Evolutionary conservation across 2,888 invertebrate genomes (phyloP), one percentile per base, ranked within the genome.

Genomic region (Leptinotarsa peninsularis): DNA sequence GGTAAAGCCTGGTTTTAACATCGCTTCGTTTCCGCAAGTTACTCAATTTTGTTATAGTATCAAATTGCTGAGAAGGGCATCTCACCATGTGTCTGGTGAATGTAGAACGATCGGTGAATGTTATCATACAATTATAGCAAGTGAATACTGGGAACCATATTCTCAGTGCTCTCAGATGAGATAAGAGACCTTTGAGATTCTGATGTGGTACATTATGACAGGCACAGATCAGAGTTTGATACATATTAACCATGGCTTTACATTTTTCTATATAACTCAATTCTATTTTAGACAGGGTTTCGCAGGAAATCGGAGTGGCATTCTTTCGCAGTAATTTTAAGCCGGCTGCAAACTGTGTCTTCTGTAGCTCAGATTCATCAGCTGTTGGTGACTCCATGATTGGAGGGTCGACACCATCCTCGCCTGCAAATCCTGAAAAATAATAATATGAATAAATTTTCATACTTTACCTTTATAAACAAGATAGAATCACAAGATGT

Each of bases 111-210:
- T 87, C 87, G 1, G 85, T 88, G 78, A 91, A 91, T 0, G 91
- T 91, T 49, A 91, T 88, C 76, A 92, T 91, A 82, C 92, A 92
- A 83, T 91, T 91, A 81, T 91, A 92, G 82, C 92, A 92, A 0
- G 92, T 92, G 81, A 91, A 92, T 81, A 91, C 91, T 1, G 92
- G 91, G 69, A 92, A 91, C 87, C 88, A 88, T 18, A 85, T 84
- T 23, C 85, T 82, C n/a, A 85, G 77, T 23, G 86, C 83, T 49
- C 87, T 81, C 50, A 88, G 80, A 82, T 88, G 88, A 2, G 84
- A 85, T 43, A 87, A 77, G 14, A 88, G 72, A 17, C 86, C 83
- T 77, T 86, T 87, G 50, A 84, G 68, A 13, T 85, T 84, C 4
- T 82, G 82, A 72, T 85, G 86, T 2, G 77, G 74, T 17, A 85